Conservation (phyloP, 2,888 invertebrate species). For the Erebia aethiops region DNA sequence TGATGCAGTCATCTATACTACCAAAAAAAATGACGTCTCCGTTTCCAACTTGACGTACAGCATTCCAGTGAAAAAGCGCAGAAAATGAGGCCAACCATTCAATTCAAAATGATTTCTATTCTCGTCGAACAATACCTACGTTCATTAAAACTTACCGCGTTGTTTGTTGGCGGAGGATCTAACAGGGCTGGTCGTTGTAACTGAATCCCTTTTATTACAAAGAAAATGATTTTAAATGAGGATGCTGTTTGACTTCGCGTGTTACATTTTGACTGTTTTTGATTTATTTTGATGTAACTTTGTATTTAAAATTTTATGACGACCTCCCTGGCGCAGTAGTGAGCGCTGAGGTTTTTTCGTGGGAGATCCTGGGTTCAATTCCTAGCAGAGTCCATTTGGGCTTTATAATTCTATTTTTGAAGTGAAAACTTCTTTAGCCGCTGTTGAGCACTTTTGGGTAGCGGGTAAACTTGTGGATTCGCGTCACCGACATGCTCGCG, state of each 20-base stretch:
- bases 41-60: background rate
- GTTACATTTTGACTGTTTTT: background rate
- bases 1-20: no score
- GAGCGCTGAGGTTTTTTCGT: no score
- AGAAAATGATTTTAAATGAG: conserved; percentile 1
- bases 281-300: no score
- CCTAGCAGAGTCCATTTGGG: no score
- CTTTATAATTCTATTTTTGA: no score
- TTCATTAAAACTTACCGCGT: conserved; percentile 21
- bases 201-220: background rate
- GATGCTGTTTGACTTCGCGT: background rate
- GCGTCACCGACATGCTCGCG: no score
- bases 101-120: conserved; percentile 19
- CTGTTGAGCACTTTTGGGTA: no score
- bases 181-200: conserved; percentile 3
- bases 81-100: conserved; percentile 19
- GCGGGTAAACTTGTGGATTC: no score
- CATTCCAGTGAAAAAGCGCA: background rate
- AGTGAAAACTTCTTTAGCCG: no score
- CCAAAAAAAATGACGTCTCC: background rate
- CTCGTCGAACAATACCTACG: conserved; percentile 16
- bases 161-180: conserved; percentile 16
- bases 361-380: no score
- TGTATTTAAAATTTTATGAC: no score
- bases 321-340: no score